A percentile compares a stretch with the other conserved stretches of the same genome.
Conservation (phyloP, 2,797 vertebrate genomes). For the Phoeniculus purpureus region DNA sequence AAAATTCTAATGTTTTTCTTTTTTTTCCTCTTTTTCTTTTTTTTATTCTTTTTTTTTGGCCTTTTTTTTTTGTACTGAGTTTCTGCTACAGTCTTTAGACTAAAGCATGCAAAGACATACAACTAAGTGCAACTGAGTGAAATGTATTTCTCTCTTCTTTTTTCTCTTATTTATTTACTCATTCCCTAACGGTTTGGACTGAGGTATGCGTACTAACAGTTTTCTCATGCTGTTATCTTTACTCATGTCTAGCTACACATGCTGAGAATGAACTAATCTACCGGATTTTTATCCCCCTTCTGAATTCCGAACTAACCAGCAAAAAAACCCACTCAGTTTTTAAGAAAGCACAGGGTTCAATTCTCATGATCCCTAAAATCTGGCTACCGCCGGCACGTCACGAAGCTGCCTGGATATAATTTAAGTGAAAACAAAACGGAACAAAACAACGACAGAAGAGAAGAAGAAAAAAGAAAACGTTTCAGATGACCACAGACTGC, state of each 20-base stretch:
- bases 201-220: slow-evolving; percentile 94
- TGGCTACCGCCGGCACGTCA: slow-evolving; percentile 83
- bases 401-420: slow-evolving; percentile 86
- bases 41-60: slow-evolving; percentile 68
- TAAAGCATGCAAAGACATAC: slow-evolving; percentile 95
- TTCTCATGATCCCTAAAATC: slow-evolving; percentile 83
- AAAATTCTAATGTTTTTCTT: slow-evolving; percentile 83
- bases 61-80: slow-evolving; percentile 75
- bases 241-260: slow-evolving; percentile 96
- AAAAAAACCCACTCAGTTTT: slow-evolving; percentile 78
- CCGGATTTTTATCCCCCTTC: slow-evolving; percentile 86
- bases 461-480: slow-evolving; percentile 67
- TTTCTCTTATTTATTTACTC: slow-evolving; percentile 79
- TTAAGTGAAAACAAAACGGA: slow-evolving; percentile 38
- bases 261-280: slow-evolving; percentile 94
- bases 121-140: slow-evolving; percentile 95
- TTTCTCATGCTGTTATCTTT: slow-evolving; percentile 97
- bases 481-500: slow-evolving; percentile 82
- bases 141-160: slow-evolving; percentile 83
- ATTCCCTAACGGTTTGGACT: slow-evolving; percentile 95
- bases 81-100: slow-evolving; percentile 93
- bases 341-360: slow-evolving; percentile 77
- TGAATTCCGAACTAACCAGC: slow-evolving; percentile 86
- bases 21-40: slow-evolving; percentile 73
- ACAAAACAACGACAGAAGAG: neutral